A percentile compares a stretch with the other conserved stretches of the same genome.
Evolutionary conservation across 1,140 invertebrate genomes (phyloP).

Genomic region (Zaprionus davidi): DNA sequence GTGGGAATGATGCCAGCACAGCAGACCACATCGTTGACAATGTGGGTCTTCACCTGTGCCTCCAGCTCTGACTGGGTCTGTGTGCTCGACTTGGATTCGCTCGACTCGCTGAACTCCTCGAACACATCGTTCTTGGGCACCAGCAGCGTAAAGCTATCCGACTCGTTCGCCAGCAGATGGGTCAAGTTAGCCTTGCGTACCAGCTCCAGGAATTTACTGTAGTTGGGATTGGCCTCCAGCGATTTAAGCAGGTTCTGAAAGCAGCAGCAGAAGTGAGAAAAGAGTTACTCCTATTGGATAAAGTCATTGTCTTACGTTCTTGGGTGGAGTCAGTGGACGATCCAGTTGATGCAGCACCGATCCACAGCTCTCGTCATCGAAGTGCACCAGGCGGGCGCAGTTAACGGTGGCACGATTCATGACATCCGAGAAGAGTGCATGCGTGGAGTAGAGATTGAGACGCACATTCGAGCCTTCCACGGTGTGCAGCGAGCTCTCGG

Average conservation of each 20-base stretch:
- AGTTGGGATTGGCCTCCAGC: conserved; percentile 77
- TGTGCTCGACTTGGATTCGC: conserved; percentile 45
- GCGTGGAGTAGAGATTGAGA: conserved; percentile 86
- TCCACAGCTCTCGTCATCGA: conserved; percentile 87
- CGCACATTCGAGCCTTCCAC: conserved; percentile 84
- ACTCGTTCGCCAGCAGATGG: conserved; percentile 66
- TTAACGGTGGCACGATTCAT: conserved; percentile 87
- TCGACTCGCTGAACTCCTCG: conserved; percentile 82
- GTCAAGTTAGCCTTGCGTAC: conserved; percentile 79
- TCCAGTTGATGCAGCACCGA: conserved; percentile 87
- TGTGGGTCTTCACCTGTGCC: conserved; percentile 76
- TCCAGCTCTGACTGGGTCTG: conserved; percentile 59
- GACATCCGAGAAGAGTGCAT: conserved; percentile 85
- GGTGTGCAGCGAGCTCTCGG: conserved; percentile 85
- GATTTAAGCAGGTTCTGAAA: conserved; percentile 69
- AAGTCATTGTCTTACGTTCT: conserved; percentile 62
- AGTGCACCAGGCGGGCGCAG: conserved; percentile 86
- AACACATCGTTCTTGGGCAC: conserved; percentile 89
- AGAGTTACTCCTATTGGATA: background rate
- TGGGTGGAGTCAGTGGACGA: conserved; percentile 85
- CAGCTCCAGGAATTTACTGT: conserved; percentile 79
- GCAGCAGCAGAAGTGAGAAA: background rate
- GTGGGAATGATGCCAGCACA: conserved; percentile 86
- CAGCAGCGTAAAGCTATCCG: conserved; percentile 85
- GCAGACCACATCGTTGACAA: conserved; percentile 86